A percentile compares a stretch with the other conserved stretches of the same genome.
Evolutionary conservation across 2,888 invertebrate genomes (phyloP).

Genomic region (Pseudococcus jackbeardsleyi): DNA sequence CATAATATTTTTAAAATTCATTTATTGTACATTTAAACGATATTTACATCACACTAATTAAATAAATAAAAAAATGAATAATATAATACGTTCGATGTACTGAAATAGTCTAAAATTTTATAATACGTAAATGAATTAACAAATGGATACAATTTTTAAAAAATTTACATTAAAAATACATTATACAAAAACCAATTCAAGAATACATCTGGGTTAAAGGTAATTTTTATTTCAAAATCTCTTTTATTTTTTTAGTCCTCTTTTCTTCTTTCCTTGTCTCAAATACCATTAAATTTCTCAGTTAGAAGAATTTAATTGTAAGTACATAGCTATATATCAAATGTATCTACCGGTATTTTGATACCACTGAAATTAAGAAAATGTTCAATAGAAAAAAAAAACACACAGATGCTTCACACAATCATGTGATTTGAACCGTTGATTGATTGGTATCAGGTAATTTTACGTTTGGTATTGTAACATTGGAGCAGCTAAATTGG

Average conservation of each 20-base stretch:
- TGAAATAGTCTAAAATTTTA: slow-evolving; percentile 50
- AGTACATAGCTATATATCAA: too few relatives aligned
- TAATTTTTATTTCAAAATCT: slow-evolving; percentile 60
- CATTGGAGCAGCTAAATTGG: slow-evolving; percentile 95
- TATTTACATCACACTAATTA: slow-evolving; percentile 44
- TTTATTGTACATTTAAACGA: slow-evolving; percentile 53
- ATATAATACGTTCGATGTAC: slow-evolving; percentile 26
- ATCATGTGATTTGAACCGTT: neutral
- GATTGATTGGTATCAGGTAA: neutral
- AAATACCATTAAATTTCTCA: neutral
- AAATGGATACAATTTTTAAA: slow-evolving; percentile 45
- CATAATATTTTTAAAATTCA: slow-evolving; percentile 20
- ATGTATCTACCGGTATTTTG: neutral
- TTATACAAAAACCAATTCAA: slow-evolving; percentile 39
- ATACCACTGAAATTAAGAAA: neutral
- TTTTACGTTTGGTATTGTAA: slow-evolving; percentile 96
- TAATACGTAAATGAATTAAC: slow-evolving; percentile 49
- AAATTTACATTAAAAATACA: slow-evolving; percentile 40
- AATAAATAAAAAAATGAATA: slow-evolving; percentile 35
- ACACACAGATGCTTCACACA: neutral
- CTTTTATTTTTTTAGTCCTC: neutral
- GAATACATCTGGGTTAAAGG: slow-evolving; percentile 30
- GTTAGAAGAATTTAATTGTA: too few relatives aligned
- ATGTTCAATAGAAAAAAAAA: neutral
- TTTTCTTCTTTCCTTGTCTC: neutral